Percentiles rank a stretch among this genome's conserved stretches.
Evolutionary conservation across 1,140 invertebrate species (phyloP).

Genomic region (Hypothenemus hampei): DNA sequence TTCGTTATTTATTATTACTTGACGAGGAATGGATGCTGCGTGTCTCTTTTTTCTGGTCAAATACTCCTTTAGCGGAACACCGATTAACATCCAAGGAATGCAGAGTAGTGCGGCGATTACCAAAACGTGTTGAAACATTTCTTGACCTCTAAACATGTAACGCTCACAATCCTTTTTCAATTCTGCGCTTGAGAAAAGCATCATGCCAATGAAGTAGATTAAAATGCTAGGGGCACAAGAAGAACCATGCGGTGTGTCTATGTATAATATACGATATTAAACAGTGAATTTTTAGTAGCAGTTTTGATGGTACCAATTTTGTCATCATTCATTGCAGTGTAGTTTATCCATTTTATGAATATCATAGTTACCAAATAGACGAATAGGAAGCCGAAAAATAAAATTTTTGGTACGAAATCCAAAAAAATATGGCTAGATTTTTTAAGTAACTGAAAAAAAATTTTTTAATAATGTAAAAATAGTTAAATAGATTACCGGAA

Average conservation of each 20-base stretch:
- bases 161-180: conserved; percentile 47
- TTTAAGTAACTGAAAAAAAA: conserved; percentile 44
- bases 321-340: conserved; percentile 47
- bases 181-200: conserved; percentile 63
- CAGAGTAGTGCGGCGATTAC: conserved; percentile 83
- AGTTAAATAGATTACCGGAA: conserved; percentile 52
- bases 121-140: conserved; percentile 74
- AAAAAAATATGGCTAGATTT: conserved; percentile 67
- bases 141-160: conserved; percentile 68
- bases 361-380: conserved; percentile 83
- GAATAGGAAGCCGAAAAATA: conserved; percentile 78
- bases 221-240: conserved; percentile 82
- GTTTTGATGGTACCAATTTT: neutral
- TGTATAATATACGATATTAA: no score
- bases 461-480: neutral
- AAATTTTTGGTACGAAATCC: conserved; percentile 84
- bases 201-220: conserved; percentile 93
- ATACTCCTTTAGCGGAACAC: conserved; percentile 83
- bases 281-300: no score
- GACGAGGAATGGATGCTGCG: neutral
- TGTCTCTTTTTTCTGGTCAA: conserved; percentile 33
- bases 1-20: neutral
- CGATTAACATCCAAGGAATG: conserved; percentile 92
- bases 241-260: conserved; percentile 41
- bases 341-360: conserved; percentile 85